Percentiles rank a stretch among this genome's conserved stretches.
phyloP scores from a whole-genome alignment of 2,888 invertebrate species.

The Brachycybe producta region DNA sequence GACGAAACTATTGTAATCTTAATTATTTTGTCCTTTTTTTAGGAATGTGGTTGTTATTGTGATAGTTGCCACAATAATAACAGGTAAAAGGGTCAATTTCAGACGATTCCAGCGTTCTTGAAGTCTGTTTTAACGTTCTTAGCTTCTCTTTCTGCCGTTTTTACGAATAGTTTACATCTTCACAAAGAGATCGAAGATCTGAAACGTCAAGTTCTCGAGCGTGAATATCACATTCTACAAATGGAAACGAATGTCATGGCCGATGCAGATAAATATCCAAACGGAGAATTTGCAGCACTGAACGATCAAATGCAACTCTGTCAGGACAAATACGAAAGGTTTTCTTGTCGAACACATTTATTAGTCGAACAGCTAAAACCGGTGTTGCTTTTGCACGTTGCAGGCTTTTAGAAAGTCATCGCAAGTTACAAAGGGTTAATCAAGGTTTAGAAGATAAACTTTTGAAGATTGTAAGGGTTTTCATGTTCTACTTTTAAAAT shows the following conservation, averaged over 20 bases:
- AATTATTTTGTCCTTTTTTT: neutral
- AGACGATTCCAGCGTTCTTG: neutral
- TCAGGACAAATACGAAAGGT: slow-evolving; percentile 87
- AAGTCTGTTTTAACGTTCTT: neutral
- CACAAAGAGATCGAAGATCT: slow-evolving; percentile 77
- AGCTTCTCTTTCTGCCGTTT: neutral
- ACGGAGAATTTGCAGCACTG: slow-evolving; percentile 60
- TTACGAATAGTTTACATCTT: slow-evolving; percentile 44
- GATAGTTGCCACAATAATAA: slow-evolving; percentile 37
- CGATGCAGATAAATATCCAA: slow-evolving; percentile 48
- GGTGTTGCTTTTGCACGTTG: neutral
- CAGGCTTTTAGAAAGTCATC: slow-evolving; percentile 82
- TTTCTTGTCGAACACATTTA: slow-evolving; percentile 14
- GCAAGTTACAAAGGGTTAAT: slow-evolving; percentile 84
- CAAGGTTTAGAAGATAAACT: slow-evolving; percentile 89
- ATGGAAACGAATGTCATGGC: slow-evolving; percentile 76
- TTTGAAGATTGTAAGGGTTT: slow-evolving; percentile 58
- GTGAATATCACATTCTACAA: slow-evolving; percentile 67
- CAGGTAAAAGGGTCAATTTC: slow-evolving; percentile 19
- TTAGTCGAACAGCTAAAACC: neutral
- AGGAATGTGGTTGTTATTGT: slow-evolving; percentile 49
- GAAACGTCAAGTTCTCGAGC: slow-evolving; percentile 64
- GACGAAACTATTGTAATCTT: neutral
- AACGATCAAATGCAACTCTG: slow-evolving; percentile 73
- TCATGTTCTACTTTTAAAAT: neutral